A percentile compares a stretch with the other conserved stretches of the same genome.
These are phyloP conservation scores for Epinephelus awoara DNA, from an alignment of 2,797 vertebrate species.

Conservation along the genomic window DNA sequence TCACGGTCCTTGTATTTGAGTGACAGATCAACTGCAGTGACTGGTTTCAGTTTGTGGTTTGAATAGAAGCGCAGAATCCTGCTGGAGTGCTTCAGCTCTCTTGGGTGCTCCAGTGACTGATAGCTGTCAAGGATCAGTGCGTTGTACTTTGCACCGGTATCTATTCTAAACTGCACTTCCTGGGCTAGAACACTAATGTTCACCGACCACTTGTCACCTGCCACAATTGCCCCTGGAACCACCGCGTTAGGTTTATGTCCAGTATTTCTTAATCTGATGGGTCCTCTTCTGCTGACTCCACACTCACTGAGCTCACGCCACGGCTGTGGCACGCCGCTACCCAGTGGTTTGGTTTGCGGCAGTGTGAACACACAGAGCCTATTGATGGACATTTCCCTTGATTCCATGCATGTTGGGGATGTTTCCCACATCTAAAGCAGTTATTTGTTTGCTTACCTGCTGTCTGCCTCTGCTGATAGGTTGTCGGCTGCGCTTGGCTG, in stretches of 20 bases:
- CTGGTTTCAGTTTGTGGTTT: neutral
- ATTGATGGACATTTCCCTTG: slow-evolving; percentile 16
- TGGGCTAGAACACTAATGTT: slow-evolving; percentile 26
- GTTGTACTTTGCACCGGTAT: slow-evolving; percentile 52
- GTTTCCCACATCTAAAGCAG: slow-evolving; percentile 21
- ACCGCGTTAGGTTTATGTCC: slow-evolving; percentile 17
- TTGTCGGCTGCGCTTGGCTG: no score
- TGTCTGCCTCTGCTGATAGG: no score
- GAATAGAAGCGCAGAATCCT: neutral
- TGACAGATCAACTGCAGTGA: neutral
- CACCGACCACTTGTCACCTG: slow-evolving; percentile 31
- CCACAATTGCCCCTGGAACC: no score
- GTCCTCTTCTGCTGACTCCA: neutral
- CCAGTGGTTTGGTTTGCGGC: slow-evolving; percentile 40
- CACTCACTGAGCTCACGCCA: slow-evolving; percentile 19
- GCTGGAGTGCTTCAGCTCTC: neutral
- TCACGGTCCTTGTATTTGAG: neutral
- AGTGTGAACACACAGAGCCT: slow-evolving; percentile 13
- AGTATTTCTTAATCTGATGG: slow-evolving; percentile 34
- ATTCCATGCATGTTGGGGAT: slow-evolving; percentile 9
- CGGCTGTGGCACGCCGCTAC: slow-evolving; percentile 15
- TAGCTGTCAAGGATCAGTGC: slow-evolving; percentile 37
- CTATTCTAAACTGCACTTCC: slow-evolving; percentile 41
- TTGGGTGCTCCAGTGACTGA: slow-evolving; percentile 15
- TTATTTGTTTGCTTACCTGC: no score